Conservation (phyloP, 92 coral and sea anemone genomes). For the Zoanthus sociatus region DNA sequence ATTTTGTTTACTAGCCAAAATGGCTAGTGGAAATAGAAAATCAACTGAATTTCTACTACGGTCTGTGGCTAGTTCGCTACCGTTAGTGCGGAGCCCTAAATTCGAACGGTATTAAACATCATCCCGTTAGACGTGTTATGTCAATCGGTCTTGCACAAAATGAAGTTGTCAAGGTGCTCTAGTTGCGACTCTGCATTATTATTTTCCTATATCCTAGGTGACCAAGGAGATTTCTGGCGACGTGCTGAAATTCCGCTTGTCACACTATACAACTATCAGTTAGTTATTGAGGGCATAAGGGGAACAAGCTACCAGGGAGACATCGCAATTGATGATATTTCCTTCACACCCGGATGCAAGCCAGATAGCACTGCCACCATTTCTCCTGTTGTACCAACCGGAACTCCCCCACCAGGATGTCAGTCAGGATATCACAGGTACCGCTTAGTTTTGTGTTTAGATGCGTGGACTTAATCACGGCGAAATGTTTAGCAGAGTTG, state of each 20-base stretch:
- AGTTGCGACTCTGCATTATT: neutral
- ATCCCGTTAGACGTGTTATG: neutral
- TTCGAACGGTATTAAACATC: too few relatives aligned
- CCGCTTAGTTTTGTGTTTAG: neutral
- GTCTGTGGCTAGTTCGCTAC: too few relatives aligned
- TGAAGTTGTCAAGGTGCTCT: neutral
- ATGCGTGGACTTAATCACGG: too few relatives aligned
- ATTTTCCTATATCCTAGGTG: slow-evolving; percentile 53
- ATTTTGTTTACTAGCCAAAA: too few relatives aligned
- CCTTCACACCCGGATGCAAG: slow-evolving; percentile 93
- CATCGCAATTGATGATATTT: slow-evolving; percentile 95
- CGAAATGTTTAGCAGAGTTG: too few relatives aligned
- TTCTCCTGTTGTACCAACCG: slow-evolving; percentile 78
- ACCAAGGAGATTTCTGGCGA: slow-evolving; percentile 94
- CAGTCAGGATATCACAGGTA: slow-evolving; percentile 73
- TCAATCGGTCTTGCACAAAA: too few relatives aligned
- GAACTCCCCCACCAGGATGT: slow-evolving; percentile 88
- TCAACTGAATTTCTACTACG: too few relatives aligned
- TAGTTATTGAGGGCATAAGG: slow-evolving; percentile 87
- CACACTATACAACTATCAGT: slow-evolving; percentile 78
- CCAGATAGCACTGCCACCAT: slow-evolving; percentile 90
- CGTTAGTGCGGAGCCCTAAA: too few relatives aligned
- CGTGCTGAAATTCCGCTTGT: slow-evolving; percentile 82
- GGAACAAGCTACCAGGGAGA: slow-evolving; percentile 93
- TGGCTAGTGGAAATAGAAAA: too few relatives aligned